Base-by-base conservation (phyloP, 1,140 invertebrate genomes). In the Drosophila baimaii region DNA sequence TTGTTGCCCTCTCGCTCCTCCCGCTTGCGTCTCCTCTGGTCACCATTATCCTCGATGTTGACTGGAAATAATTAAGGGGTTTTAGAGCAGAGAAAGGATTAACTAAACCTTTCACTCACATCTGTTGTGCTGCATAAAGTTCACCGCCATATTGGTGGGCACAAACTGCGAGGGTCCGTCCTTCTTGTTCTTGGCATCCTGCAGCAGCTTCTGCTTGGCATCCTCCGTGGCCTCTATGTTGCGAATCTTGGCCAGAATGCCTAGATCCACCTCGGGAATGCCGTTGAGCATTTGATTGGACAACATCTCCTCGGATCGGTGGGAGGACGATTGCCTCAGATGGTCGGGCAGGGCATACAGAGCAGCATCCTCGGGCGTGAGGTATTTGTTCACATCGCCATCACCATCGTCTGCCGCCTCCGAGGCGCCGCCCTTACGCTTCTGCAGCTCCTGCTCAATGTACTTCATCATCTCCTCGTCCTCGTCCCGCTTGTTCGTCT, bases 271-370 rank as follows among this genome's bases (percentile, higher is more conserved):
- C 94, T 99, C 99, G n/a, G 99, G 99, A 75, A 99, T 99, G 58
- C 99, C 99, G 91, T 97, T 99, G 3, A 99, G 93, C 99, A 99
- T 99, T 94, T 99, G 99, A 94, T 99, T 99, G 7, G 98, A 99
- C 76, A 99, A 95, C 97, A 99, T 99, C 93, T 99, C 99, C 93
- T 99, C 98, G 17, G 97, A 98, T 85, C 94, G 91, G 68, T 97
- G 97, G 2, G 95, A 94, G 10, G 96, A 96, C 15, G 96, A 96
- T 77, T 95, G 95, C 83, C 95, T 93, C 49, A 99, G 93, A 92
- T 99, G 96, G 88, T 98, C 96, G 13, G 98, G 98, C 19, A 98
- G 94, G 13, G 97, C 95, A 79, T 95, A 94, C 21, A 98, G 93
- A 2, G 97, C 97, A 41, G 96, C 96, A 93, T 98, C 96, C 92